phyloP scores from a whole-genome alignment of 2,797 vertebrate genomes.

The Novumbra hubbsi region DNA sequence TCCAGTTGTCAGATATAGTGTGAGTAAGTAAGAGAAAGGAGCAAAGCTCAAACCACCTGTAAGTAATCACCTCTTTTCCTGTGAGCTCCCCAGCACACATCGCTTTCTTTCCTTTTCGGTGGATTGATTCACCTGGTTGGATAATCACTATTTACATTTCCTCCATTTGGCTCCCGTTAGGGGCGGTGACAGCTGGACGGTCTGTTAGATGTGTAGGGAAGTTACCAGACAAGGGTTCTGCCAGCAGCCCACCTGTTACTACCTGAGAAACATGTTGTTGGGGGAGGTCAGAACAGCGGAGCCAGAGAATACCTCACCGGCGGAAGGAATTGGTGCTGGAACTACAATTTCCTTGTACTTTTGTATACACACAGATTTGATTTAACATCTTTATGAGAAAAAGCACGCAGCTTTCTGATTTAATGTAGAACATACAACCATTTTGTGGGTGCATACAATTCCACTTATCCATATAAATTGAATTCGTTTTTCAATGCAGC shows the following conservation, averaged over 20 bases:
- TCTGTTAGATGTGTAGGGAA: constrained; percentile 12
- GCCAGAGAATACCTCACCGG: background rate
- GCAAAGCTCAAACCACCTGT: constrained; percentile 22
- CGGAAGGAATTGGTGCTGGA: background rate
- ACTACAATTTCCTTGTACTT: background rate
- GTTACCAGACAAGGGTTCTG: background rate
- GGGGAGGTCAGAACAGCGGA: background rate
- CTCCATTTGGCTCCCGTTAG: background rate
- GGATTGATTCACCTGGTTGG: constrained; percentile 26
- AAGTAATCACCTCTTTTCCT: constrained; percentile 22
- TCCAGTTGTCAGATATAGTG: constrained; percentile 10
- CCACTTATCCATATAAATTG: constrained; percentile 6
- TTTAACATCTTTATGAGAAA: constrained; percentile 22
- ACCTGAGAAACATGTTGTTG: background rate
- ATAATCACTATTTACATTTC: constrained; percentile 16
- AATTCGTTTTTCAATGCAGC: background rate
- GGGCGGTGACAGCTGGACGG: constrained; percentile 17
- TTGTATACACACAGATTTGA: constrained; percentile 14
- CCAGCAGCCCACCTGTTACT: constrained; percentile 8
- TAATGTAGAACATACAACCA: background rate
- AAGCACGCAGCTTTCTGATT: constrained; percentile 2
- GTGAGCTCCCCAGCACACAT: constrained; percentile 4
- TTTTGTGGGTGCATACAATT: constrained; percentile 15
- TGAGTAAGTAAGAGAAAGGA: background rate
- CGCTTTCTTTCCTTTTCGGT: background rate